A percentile compares a stretch with the other conserved stretches of the same genome.
Evolutionary conservation across 2,888 invertebrate species (phyloP).

Genomic region (Subacronicta megacephala): DNA sequence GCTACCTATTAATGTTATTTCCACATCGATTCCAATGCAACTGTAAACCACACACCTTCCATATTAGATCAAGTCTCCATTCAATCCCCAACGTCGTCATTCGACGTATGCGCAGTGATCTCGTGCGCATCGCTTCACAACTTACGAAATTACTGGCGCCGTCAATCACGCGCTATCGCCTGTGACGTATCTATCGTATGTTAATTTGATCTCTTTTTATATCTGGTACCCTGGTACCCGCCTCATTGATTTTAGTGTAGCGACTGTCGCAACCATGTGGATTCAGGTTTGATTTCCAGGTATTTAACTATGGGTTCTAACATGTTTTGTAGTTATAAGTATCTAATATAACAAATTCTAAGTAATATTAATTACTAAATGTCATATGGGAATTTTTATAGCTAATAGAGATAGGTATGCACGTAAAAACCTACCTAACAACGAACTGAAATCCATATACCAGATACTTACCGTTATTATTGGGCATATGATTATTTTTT

Average conservation of each 20-base stretch:
- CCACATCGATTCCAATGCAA: conserved; percentile 16
- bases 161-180: conserved; percentile 77
- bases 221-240: conserved; percentile 39
- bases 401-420: no score
- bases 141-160: conserved; percentile 75
- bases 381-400: no score
- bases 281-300: conserved; percentile 5
- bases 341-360: no score
- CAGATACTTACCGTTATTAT: no score
- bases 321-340: no score
- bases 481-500: no score
- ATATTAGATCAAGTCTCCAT: conserved; percentile 33
- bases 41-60: conserved; percentile 27
- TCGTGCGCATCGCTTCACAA: conserved; percentile 67
- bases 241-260: conserved; percentile 38
- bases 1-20: conserved; percentile 6
- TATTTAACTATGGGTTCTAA: conserved; percentile 1
- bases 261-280: neutral
- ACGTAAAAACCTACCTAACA: no score
- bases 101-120: conserved; percentile 38
- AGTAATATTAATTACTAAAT: no score
- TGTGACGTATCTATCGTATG: conserved; percentile 66
- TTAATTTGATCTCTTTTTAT: conserved; percentile 44
- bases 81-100: conserved; percentile 22
- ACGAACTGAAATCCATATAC: no score